A percentile compares a stretch with the other conserved stretches of the same genome.
These are phyloP conservation scores for Cyclophora albipunctata DNA, from an alignment of 2,888 invertebrate species.

Conservation along the genomic window DNA sequence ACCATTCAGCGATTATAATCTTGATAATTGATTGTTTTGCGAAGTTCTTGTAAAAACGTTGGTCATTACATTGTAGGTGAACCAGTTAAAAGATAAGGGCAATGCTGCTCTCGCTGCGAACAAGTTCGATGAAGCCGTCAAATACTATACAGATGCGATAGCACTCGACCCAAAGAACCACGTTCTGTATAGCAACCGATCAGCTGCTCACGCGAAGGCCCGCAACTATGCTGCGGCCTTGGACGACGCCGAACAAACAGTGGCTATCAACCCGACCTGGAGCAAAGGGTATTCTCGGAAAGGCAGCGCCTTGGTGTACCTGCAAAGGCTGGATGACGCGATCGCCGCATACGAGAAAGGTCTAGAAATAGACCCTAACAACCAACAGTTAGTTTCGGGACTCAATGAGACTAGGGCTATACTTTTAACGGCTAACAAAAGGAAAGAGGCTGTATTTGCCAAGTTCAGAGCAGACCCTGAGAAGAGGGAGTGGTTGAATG, in stretches of 20 bases:
- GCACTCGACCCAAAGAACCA: constrained; percentile 86
- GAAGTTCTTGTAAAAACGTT: constrained; percentile 13
- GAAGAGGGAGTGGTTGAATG: constrained; percentile 81
- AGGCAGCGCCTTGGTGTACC: constrained; percentile 87
- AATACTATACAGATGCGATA: constrained; percentile 88
- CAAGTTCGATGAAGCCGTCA: constrained; percentile 86
- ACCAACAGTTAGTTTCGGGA: constrained; percentile 81
- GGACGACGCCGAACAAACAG: constrained; percentile 89
- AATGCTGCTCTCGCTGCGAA: constrained; percentile 87
- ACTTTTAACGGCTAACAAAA: constrained; percentile 27
- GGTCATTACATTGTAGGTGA: constrained; percentile 75
- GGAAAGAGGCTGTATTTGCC: constrained; percentile 56
- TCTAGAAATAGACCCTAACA: constrained; percentile 81
- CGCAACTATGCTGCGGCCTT: constrained; percentile 84
- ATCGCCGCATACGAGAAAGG: constrained; percentile 82
- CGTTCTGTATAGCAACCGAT: constrained; percentile 93
- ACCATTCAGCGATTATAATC: constrained; percentile 23
- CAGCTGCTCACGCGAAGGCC: constrained; percentile 91
- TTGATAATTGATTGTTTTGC: constrained; percentile 16
- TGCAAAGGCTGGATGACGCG: constrained; percentile 84
- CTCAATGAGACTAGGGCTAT: constrained; percentile 76
- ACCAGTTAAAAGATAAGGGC: constrained; percentile 89
- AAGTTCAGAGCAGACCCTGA: constrained; percentile 81
- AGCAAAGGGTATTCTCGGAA: constrained; percentile 92
- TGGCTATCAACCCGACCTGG: constrained; percentile 89